A percentile compares a stretch with the other conserved stretches of the same genome.
Conservation (phyloP, 1,140 invertebrate genomes). For the Drosophila mayri region DNA sequence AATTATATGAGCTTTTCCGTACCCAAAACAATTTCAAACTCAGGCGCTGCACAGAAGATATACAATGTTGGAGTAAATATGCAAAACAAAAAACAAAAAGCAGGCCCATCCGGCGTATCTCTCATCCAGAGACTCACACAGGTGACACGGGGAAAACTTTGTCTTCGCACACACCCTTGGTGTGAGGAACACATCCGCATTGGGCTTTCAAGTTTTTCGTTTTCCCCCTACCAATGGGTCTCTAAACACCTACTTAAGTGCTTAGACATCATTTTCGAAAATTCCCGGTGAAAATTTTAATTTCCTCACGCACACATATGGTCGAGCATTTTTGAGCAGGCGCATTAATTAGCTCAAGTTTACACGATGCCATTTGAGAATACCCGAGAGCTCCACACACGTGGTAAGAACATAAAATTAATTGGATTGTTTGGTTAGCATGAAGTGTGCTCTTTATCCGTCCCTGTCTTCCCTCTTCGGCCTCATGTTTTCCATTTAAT, state of each 20-base stretch:
- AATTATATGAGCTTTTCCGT: slow-evolving; percentile 29
- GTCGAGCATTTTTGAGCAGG: slow-evolving; percentile 17
- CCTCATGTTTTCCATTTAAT: slow-evolving; percentile 13
- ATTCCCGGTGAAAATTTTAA: slow-evolving; percentile 38
- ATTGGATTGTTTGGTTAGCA: slow-evolving; percentile 26
- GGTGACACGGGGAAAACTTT: slow-evolving; percentile 31
- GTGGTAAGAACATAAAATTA: slow-evolving; percentile 25
- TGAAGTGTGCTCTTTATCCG: neutral
- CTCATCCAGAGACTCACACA: slow-evolving; percentile 1
- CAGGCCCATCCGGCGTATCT: slow-evolving; percentile 9
- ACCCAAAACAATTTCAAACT: slow-evolving; percentile 17
- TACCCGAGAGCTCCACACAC: slow-evolving; percentile 3
- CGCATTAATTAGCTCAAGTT: slow-evolving; percentile 39
- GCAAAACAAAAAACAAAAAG: slow-evolving; percentile 29
- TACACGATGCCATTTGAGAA: slow-evolving; percentile 14
- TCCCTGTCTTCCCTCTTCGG: neutral
- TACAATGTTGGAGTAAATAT: slow-evolving; percentile 9
- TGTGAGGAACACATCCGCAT: neutral
- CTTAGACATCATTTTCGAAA: slow-evolving; percentile 44
- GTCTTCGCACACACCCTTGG: slow-evolving; percentile 1
- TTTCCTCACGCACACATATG: slow-evolving; percentile 22
- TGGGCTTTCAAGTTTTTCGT: slow-evolving; percentile 19
- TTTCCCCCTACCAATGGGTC: neutral
- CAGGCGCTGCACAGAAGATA: slow-evolving; percentile 8
- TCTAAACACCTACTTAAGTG: slow-evolving; percentile 49